A percentile compares a stretch with the other conserved stretches of the same genome.
Evolutionary conservation across 2,113 vertebrate genomes (phyloP).

Genomic region (Lates calcarifer): DNA sequence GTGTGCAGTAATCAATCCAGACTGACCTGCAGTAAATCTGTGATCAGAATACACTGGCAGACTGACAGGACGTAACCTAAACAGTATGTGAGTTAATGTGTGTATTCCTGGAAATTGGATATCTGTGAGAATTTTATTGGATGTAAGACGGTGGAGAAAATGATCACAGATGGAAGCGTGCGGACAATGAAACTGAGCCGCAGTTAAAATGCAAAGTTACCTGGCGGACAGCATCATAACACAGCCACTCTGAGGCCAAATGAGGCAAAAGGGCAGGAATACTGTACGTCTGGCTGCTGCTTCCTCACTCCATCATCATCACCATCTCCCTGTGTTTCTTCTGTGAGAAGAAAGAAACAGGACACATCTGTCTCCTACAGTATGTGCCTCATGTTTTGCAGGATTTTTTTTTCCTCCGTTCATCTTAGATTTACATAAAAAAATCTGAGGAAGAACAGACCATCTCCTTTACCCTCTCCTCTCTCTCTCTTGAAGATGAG

Average conservation of each 20-base stretch:
- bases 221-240: slow-evolving; percentile 8
- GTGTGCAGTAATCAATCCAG: slow-evolving; percentile 36
- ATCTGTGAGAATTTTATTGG: slow-evolving; percentile 56
- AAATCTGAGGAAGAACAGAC: slow-evolving; percentile 61
- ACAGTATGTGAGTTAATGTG: slow-evolving; percentile 26
- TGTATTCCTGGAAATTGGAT: slow-evolving; percentile 48
- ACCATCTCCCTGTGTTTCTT: background rate
- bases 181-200: background rate
- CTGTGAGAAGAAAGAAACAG: slow-evolving; percentile 5
- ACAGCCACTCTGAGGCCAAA: background rate
- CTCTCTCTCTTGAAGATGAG: background rate
- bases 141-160: slow-evolving; percentile 44
- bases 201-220: background rate
- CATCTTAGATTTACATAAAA: slow-evolving; percentile 50
- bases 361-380: slow-evolving; percentile 30
- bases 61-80: slow-evolving; percentile 42
- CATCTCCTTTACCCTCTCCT: background rate
- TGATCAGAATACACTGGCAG: slow-evolving; percentile 41
- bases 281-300: slow-evolving; percentile 15
- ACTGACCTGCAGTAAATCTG: slow-evolving; percentile 49
- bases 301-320: slow-evolving; percentile 42
- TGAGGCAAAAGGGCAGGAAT: slow-evolving; percentile 13
- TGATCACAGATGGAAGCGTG: slow-evolving; percentile 31
- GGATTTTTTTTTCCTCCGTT: slow-evolving; percentile 2
- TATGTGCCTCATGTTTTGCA: slow-evolving; percentile 30